A percentile compares a stretch with the other conserved stretches of the same genome.
Evolutionary conservation across 2,113 vertebrate species (phyloP).

Genomic region (Aspidoscelis tigris): DNA sequence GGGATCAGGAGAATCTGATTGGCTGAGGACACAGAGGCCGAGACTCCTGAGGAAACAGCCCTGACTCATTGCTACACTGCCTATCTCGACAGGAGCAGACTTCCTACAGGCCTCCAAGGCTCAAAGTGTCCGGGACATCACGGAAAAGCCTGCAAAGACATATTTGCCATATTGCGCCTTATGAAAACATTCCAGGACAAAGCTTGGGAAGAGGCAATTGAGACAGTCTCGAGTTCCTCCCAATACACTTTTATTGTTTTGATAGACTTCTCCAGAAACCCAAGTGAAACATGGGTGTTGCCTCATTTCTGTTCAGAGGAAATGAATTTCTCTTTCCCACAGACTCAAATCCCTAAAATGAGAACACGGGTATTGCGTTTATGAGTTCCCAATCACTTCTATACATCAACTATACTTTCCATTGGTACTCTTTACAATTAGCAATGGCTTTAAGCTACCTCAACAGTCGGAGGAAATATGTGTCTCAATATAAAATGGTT

Average conservation of each 20-base stretch:
- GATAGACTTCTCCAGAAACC: conserved; percentile 27
- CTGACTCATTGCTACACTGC: conserved; percentile 54
- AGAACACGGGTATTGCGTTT: not conserved
- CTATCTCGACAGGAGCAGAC: conserved; percentile 68
- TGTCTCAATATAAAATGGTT: not conserved
- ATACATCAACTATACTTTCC: not conserved
- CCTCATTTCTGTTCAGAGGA: conserved; percentile 44
- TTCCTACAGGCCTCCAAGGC: conserved; percentile 62
- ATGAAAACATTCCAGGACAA: conserved; percentile 55
- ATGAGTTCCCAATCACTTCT: not conserved
- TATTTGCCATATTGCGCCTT: conserved; percentile 58
- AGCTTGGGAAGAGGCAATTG: conserved; percentile 44
- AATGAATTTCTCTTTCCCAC: conserved; percentile 25
- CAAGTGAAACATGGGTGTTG: conserved; percentile 30
- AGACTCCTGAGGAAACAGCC: conserved; percentile 51
- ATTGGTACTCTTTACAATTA: not conserved
- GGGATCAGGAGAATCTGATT: not conserved
- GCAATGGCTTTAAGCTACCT: not conserved
- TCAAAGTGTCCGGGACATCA: conserved; percentile 43
- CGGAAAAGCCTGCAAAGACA: conserved; percentile 62
- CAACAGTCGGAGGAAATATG: too few species aligned
- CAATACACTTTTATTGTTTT: conserved; percentile 67
- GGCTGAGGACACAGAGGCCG: conserved; percentile 32
- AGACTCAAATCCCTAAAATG: conserved; percentile 20
- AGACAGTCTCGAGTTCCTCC: conserved; percentile 65